Evolutionary conservation across 2,888 invertebrate genomes (phyloP), one percentile per base, ranked within the genome.

Genomic region (Fabriciana adippe): DNA sequence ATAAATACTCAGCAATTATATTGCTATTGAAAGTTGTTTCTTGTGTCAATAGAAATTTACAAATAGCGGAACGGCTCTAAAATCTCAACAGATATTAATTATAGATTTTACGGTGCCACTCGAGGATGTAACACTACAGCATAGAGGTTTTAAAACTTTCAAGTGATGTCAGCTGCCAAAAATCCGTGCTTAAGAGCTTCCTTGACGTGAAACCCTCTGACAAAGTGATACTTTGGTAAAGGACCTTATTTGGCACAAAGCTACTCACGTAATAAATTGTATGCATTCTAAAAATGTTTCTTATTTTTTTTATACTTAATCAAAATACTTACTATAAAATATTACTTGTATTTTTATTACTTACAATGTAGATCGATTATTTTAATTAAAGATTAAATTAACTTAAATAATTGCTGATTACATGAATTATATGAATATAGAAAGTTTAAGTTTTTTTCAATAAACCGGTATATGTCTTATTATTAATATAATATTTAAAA

Each of bases 171-270:
- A 74, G 72, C 73, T 75, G 76, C 77, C 77, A 74, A 80, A 82
- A 81, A 81, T 74, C 79, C 84, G 84, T 85, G 84, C 84, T 81
- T 75, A 82, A 85, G 84, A 74, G 75, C 81, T 75, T 75, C 67
- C 76, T 73, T 74, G 70, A 70, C 67, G 69, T 76, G 76, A 77
- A 79, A 78, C 74, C 74, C 75, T 71, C 74, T 68, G 66, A 68
- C 66, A 71, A 71, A 75, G 75, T 71, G 76, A 77, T 72, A 69
- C 77, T 78, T 74, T 71, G 72, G 72, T 73, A 76, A 74, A 74
- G 75, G 66, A 72, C 70, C 73, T 75, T 72, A 73, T 74, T 75
- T 68, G 64, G 62, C 66, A 66, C 66, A 68, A 72, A 60, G 55
- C 26, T 66, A 66, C 60, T 48, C 48, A 51, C 8, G 18, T 61